Percentiles rank a stretch among this genome's conserved stretches.
Conservation (phyloP, 30 jellyfish, hydroid and myxozoan species). For the Sanderia malayensis region DNA sequence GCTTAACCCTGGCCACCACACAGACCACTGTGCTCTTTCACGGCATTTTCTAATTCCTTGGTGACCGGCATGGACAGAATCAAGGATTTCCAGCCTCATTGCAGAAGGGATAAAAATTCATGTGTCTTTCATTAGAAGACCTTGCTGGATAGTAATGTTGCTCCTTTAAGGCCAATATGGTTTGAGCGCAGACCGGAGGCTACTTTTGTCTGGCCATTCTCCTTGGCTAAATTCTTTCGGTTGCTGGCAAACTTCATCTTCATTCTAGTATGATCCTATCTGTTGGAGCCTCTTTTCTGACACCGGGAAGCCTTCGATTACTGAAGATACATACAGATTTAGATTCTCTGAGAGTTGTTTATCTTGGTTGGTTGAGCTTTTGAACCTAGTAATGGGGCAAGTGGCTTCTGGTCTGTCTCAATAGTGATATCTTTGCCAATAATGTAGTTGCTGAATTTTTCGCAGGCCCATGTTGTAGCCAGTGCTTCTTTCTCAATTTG, state of each 20-base stretch:
- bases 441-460: constrained; percentile 13
- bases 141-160: constrained; percentile 21
- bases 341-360: no score
- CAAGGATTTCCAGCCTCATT: no score
- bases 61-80: constrained; percentile 52
- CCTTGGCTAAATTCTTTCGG: not conserved
- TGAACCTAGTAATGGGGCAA: constrained; percentile 11
- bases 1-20: constrained; percentile 66
- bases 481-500: constrained; percentile 7
- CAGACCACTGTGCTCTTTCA: constrained; percentile 27
- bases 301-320: no score
- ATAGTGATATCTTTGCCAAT: constrained; percentile 20
- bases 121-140: constrained; percentile 19
- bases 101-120: no score
- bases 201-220: no score
- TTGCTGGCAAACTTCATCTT: not conserved
- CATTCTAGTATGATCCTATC: no score
- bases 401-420: constrained; percentile 45
- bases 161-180: constrained; percentile 23
- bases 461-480: constrained; percentile 6
- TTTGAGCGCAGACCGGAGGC: no score
- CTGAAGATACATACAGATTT: not conserved
- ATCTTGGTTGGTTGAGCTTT: no score
- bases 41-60: constrained; percentile 54
- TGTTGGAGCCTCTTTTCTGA: no score